Conservation (phyloP, 2,888 invertebrate genomes). For the Eubasilissa splendida region DNA sequence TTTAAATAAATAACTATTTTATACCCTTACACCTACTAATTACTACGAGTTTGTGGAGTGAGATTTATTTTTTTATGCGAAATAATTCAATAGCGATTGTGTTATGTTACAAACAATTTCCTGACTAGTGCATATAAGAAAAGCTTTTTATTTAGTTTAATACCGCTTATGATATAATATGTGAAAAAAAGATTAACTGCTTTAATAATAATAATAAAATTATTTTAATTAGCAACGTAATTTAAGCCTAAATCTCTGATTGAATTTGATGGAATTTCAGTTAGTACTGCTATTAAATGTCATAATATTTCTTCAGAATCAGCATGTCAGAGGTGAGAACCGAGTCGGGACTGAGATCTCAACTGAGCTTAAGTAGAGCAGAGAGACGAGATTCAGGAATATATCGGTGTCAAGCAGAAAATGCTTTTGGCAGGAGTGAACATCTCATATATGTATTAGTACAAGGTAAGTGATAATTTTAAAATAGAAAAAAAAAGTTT, state of each 20-base stretch:
- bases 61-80: too few species aligned
- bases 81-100: too few species aligned
- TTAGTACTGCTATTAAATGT: background rate
- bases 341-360: conserved; percentile 81
- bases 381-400: conserved; percentile 84
- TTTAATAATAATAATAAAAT: background rate
- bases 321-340: conserved; percentile 82
- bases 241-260: background rate
- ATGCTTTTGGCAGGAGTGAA: conserved; percentile 82
- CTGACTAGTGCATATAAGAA: too few species aligned
- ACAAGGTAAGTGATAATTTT: conserved; percentile 70
- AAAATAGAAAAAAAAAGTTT: background rate
- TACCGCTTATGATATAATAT: too few species aligned
- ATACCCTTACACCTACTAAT: too few species aligned
- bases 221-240: background rate
- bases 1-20: too few species aligned
- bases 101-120: too few species aligned
- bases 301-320: conserved; percentile 64
- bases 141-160: too few species aligned
- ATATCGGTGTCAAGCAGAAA: conserved; percentile 83
- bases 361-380: conserved; percentile 78
- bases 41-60: too few species aligned
- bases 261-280: background rate
- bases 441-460: conserved; percentile 83
- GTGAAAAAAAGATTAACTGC: background rate